These are phyloP conservation scores for Synanthedon tipuliformis DNA, from an alignment of 2,888 invertebrate genomes.

Conservation along the genomic window DNA sequence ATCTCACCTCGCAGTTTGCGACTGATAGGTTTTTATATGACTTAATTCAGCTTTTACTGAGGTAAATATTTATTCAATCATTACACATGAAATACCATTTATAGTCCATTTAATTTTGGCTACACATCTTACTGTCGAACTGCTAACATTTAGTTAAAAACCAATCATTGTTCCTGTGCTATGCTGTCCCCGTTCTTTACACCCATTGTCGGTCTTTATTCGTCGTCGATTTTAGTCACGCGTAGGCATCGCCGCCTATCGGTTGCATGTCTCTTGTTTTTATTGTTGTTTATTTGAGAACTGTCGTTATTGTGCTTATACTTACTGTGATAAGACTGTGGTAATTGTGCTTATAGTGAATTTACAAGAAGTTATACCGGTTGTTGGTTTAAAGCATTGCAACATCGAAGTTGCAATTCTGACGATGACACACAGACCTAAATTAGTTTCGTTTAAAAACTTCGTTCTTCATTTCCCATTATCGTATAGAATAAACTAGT, in stretches of 20 bases:
- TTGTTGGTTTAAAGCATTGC: too few species aligned
- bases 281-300: neutral
- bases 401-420: too few species aligned
- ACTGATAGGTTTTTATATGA: constrained; percentile 10
- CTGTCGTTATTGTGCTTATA: too few species aligned
- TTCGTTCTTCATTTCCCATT: too few species aligned
- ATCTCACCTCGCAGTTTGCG: constrained; percentile 14
- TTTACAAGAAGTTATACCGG: too few species aligned
- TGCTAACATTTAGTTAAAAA: constrained; percentile 12
- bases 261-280: constrained; percentile 18
- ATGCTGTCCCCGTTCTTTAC: constrained; percentile 30
- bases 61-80: constrained; percentile 9
- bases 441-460: too few species aligned
- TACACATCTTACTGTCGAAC: constrained; percentile 7
- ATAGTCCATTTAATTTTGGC: constrained; percentile 1
- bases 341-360: too few species aligned
- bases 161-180: constrained; percentile 14
- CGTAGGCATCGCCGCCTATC: constrained; percentile 44
- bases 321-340: too few species aligned
- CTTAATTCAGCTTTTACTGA: constrained; percentile 12
- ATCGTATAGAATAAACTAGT: too few species aligned
- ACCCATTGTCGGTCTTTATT: constrained; percentile 28
- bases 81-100: constrained; percentile 9
- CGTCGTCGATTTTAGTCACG: constrained; percentile 49
- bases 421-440: too few species aligned